Percentiles rank a stretch among this genome's conserved stretches.
Evolutionary conservation across 2,888 invertebrate species (phyloP).

Genomic region (Sialis lutaria): DNA sequence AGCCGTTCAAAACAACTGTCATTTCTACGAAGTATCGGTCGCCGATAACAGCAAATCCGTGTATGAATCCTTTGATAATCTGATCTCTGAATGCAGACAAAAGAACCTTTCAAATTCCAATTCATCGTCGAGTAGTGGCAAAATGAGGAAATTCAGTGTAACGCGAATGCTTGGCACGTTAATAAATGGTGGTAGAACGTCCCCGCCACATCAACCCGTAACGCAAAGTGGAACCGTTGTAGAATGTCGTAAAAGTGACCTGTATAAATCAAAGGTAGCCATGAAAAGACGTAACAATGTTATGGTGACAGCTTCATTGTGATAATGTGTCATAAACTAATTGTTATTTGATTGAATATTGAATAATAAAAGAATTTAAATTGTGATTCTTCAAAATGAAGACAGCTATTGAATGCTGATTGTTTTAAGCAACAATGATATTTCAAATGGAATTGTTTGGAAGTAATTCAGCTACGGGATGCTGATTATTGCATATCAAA

Average conservation of each 20-base stretch:
- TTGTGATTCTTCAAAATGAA: neutral
- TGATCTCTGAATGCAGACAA: slow-evolving; percentile 47
- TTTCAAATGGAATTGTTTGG: no score
- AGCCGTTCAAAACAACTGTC: slow-evolving; percentile 48
- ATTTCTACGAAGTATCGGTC: slow-evolving; percentile 66
- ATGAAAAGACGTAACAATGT: slow-evolving; percentile 38
- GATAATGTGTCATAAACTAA: slow-evolving; percentile 30
- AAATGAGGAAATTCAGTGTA: slow-evolving; percentile 56
- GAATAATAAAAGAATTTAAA: neutral
- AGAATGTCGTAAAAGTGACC: slow-evolving; percentile 39
- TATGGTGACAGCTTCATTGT: slow-evolving; percentile 46
- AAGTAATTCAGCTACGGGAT: no score
- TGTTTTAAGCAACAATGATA: neutral
- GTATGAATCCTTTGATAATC: slow-evolving; percentile 52
- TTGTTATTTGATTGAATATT: neutral
- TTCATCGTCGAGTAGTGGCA: slow-evolving; percentile 26
- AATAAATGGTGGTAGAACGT: slow-evolving; percentile 34
- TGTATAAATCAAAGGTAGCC: slow-evolving; percentile 33
- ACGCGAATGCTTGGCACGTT: slow-evolving; percentile 64
- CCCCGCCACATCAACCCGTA: slow-evolving; percentile 17
- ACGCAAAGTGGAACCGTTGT: slow-evolving; percentile 37
- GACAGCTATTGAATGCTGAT: neutral
- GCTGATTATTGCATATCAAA: no score
- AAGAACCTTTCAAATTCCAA: slow-evolving; percentile 14
- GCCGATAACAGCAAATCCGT: slow-evolving; percentile 61